Percentiles rank a stretch among this genome's conserved stretches.
These are phyloP conservation scores for Oryzaephilus surinamensis DNA, from an alignment of 1,140 invertebrate species.

Conservation along the genomic window DNA sequence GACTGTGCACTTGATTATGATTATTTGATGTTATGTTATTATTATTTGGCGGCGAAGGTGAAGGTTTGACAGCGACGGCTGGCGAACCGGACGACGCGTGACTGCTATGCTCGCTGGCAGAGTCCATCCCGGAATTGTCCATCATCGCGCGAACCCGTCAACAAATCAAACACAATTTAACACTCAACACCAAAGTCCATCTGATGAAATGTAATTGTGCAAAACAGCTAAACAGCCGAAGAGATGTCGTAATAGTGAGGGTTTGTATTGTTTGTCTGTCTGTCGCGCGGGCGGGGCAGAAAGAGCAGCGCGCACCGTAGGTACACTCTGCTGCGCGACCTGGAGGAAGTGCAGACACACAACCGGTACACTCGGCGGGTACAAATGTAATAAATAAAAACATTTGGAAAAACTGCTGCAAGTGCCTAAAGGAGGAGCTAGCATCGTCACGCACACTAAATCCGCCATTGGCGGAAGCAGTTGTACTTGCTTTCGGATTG, in stretches of 20 bases:
- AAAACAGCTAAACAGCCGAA: slow-evolving; percentile 11
- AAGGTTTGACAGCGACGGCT: slow-evolving; percentile 37
- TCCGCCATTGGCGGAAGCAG: background rate
- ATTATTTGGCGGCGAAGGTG: slow-evolving; percentile 39
- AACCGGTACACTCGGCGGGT: slow-evolving; percentile 47
- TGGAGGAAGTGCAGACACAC: slow-evolving; percentile 44
- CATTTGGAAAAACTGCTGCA: slow-evolving; percentile 41
- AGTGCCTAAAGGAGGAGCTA: slow-evolving; percentile 27
- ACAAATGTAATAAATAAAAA: slow-evolving; percentile 59
- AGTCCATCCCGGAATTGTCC: slow-evolving; percentile 51
- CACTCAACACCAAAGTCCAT: slow-evolving; percentile 24
- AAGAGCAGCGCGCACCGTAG: slow-evolving; percentile 33
- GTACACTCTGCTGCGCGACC: slow-evolving; percentile 24
- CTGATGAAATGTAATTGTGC: slow-evolving; percentile 13
- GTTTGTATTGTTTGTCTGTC: slow-evolving; percentile 33
- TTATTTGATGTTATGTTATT: slow-evolving; percentile 27
- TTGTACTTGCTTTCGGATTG: background rate
- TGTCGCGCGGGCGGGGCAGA: slow-evolving; percentile 32
- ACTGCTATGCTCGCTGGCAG: slow-evolving; percentile 53
- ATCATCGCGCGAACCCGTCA: slow-evolving; percentile 21
- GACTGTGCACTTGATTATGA: slow-evolving; percentile 31
- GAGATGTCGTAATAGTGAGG: slow-evolving; percentile 25
- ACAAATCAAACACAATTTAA: slow-evolving; percentile 11
- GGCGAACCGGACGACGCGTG: slow-evolving; percentile 45
- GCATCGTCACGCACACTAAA: background rate